A percentile compares a stretch with the other conserved stretches of the same genome.
Conservation (phyloP, 1,140 invertebrate species). For the Apis florea region DNA sequence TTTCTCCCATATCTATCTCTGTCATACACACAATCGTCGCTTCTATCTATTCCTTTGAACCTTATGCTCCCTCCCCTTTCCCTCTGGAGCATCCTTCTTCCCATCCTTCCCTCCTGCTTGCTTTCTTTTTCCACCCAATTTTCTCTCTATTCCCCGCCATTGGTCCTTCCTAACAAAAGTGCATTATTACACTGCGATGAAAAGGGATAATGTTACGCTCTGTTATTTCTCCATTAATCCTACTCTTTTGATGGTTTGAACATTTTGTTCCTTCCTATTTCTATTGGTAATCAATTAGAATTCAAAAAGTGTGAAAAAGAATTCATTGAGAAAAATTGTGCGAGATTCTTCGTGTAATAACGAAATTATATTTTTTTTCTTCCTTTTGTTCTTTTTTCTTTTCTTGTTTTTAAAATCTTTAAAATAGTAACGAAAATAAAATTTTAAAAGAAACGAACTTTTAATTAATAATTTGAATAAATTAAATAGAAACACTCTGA, state of each 20-base stretch:
- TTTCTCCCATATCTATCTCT: neutral
- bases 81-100: neutral
- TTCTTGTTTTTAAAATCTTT: rapidly evolving
- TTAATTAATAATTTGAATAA: constrained; percentile 27
- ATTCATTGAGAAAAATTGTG: too few relatives aligned
- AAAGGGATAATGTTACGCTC: constrained; percentile 33
- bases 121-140: neutral
- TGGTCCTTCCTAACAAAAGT: constrained; percentile 14
- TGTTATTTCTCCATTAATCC: constrained; percentile 35
- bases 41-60: neutral
- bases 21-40: neutral
- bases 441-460: neutral
- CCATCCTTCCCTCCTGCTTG: neutral
- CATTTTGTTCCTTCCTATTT: neutral
- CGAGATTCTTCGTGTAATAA: neutral
- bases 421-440: neutral
- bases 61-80: neutral
- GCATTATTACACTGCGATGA: constrained; percentile 27
- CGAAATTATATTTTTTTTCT: neutral
- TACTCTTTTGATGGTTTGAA: neutral
- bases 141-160: neutral
- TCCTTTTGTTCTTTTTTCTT: neutral
- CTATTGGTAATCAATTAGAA: neutral
- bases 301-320: neutral
- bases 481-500: neutral